phyloP scores from a whole-genome alignment of 1,140 invertebrate species.

The Saccostrea echinata region DNA sequence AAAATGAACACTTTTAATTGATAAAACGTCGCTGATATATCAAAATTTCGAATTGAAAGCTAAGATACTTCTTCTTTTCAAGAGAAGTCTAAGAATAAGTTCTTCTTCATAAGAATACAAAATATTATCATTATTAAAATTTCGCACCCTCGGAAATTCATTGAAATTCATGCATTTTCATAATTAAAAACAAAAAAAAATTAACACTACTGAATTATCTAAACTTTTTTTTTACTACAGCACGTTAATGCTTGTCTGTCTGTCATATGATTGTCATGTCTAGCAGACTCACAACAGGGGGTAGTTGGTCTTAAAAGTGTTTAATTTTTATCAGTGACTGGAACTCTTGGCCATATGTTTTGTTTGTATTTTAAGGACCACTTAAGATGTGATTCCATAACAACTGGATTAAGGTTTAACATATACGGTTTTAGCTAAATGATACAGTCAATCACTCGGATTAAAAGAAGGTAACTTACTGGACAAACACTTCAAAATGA shows the following conservation, averaged over 20 bases:
- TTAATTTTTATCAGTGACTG: background rate
- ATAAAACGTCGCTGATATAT: too few relatives aligned
- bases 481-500: slow-evolving; percentile 21
- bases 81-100: too few relatives aligned
- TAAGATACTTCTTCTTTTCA: too few relatives aligned
- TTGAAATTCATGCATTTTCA: too few relatives aligned
- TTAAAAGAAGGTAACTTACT: background rate
- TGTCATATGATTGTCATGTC: background rate
- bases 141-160: too few relatives aligned
- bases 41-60: too few relatives aligned
- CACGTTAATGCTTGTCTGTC: background rate
- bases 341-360: slow-evolving; percentile 1
- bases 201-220: too few relatives aligned
- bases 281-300: background rate
- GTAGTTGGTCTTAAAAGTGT: background rate
- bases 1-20: too few relatives aligned
- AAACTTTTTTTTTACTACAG: too few relatives aligned
- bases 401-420: slow-evolving; percentile 26
- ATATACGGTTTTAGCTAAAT: slow-evolving; percentile 9
- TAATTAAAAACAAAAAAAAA: too few relatives aligned
- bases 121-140: too few relatives aligned
- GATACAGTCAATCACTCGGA: slow-evolving; percentile 30
- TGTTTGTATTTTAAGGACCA: slow-evolving; percentile 19
- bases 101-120: too few relatives aligned
- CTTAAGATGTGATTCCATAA: background rate